phyloP scores from a whole-genome alignment of 2,888 invertebrate species.

The Philonicus albiceps region DNA sequence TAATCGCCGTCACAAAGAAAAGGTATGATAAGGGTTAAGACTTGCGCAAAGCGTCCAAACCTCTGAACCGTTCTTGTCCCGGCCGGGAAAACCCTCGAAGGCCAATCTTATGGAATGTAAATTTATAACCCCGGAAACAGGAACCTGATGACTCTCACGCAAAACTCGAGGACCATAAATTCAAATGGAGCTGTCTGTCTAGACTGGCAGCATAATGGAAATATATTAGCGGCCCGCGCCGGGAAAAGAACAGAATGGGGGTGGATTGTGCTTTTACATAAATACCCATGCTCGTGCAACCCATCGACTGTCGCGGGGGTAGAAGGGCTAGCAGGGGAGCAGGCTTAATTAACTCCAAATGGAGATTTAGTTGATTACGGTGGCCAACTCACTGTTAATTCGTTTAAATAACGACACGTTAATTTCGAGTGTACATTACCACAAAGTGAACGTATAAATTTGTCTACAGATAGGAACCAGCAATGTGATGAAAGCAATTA shows the following conservation, averaged over 20 bases:
- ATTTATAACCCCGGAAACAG: not conserved
- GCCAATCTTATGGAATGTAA: not conserved
- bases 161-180: not conserved
- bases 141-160: slow-evolving; percentile 10
- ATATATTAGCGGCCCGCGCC: slow-evolving; percentile 48
- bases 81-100: not conserved
- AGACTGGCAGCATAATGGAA: slow-evolving; percentile 46
- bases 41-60: not conserved
- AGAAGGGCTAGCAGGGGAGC: not conserved
- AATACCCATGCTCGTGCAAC: not conserved
- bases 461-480: not conserved
- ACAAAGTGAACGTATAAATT: not conserved
- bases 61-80: not conserved
- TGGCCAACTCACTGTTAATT: not conserved
- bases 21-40: slow-evolving; percentile 69
- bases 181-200: slow-evolving; percentile 12
- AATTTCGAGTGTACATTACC: not conserved
- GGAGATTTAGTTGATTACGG: slow-evolving; percentile 3
- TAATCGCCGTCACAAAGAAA: slow-evolving; percentile 86
- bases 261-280: not conserved
- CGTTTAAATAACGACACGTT: not conserved
- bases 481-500: not conserved
- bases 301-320: not conserved
- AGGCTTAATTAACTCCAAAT: not conserved
- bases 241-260: slow-evolving; percentile 38